phyloP scores from a whole-genome alignment of 35 echinoderm and acorn worm species.

The Anneissia japonica region DNA sequence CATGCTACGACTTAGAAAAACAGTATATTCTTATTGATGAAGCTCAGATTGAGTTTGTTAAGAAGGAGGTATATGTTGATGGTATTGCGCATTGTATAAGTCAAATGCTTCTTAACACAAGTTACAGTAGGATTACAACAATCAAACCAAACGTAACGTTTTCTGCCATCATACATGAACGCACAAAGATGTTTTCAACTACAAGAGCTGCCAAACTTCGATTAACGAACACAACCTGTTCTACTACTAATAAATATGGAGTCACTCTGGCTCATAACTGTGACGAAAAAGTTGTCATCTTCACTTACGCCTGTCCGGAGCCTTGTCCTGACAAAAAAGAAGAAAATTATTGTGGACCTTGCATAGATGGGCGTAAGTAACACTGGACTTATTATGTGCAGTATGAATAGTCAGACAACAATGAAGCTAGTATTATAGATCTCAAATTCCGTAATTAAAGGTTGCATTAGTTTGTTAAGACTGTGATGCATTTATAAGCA shows the following conservation, averaged over 20 bases:
- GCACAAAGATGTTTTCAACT: not conserved
- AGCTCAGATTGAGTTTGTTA: not conserved
- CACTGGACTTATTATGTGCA: no score
- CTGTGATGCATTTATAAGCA: no score
- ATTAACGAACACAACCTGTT: not conserved
- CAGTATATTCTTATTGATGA: not conserved
- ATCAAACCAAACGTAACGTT: not conserved
- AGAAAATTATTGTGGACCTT: not conserved
- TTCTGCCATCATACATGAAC: not conserved
- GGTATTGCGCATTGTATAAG: not conserved
- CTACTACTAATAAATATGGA: not conserved
- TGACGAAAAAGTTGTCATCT: not conserved
- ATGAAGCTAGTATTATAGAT: no score
- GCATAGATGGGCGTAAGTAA: not conserved
- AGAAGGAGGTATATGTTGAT: not conserved
- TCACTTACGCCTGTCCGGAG: not conserved
- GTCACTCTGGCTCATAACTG: not conserved
- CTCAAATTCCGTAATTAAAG: no score
- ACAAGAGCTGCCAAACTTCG: not conserved
- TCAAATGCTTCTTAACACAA: not conserved
- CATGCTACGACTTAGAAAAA: not conserved
- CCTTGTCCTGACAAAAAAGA: not conserved
- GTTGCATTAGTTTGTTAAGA: no score
- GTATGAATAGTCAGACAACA: no score
- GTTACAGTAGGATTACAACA: not conserved